Percentiles rank a stretch among this genome's conserved stretches.
These are phyloP conservation scores for Hirundo rustica DNA, from an alignment of 2,797 vertebrate species.

Conservation along the genomic window DNA sequence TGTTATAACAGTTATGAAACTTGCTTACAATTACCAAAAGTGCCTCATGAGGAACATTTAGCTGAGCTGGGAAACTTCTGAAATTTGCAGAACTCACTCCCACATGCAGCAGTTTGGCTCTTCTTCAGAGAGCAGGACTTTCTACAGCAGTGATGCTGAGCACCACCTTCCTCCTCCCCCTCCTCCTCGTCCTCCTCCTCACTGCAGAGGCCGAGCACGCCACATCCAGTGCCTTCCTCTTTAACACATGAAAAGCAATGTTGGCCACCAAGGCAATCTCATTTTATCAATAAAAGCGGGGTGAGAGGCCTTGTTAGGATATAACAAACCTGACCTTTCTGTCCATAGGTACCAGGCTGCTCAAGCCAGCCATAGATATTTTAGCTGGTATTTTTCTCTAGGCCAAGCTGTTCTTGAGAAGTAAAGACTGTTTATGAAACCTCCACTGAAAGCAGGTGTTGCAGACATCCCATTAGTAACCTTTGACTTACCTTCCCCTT, in stretches of 20 bases:
- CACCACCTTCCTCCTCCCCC: not conserved
- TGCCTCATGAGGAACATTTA: not conserved
- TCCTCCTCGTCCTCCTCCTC: not conserved
- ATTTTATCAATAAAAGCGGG: slow-evolving; percentile 37
- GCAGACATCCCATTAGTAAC: slow-evolving; percentile 62
- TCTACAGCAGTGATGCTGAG: not conserved
- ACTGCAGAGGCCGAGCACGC: not conserved
- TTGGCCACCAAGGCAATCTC: not conserved
- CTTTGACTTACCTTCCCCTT: slow-evolving; percentile 62
- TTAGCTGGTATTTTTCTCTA: slow-evolving; percentile 8
- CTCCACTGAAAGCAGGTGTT: slow-evolving; percentile 58
- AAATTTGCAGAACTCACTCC: not conserved
- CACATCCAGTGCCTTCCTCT: accelerated
- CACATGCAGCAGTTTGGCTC: not conserved
- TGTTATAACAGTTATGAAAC: slow-evolving; percentile 5
- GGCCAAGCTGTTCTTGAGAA: slow-evolving; percentile 25
- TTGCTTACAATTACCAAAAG: not conserved
- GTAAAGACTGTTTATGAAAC: slow-evolving; percentile 62
- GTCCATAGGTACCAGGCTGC: slow-evolving; percentile 18
- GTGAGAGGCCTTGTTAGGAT: slow-evolving; percentile 1
- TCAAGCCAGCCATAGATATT: slow-evolving; percentile 27
- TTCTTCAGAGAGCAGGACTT: not conserved
- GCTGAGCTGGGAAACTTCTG: not conserved
- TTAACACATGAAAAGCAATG: not conserved
- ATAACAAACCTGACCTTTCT: slow-evolving; percentile 47